A percentile compares a stretch with the other conserved stretches of the same genome.
phyloP scores from a whole-genome alignment of 2,113 vertebrate genomes.

The Pteronura brasiliensis region DNA sequence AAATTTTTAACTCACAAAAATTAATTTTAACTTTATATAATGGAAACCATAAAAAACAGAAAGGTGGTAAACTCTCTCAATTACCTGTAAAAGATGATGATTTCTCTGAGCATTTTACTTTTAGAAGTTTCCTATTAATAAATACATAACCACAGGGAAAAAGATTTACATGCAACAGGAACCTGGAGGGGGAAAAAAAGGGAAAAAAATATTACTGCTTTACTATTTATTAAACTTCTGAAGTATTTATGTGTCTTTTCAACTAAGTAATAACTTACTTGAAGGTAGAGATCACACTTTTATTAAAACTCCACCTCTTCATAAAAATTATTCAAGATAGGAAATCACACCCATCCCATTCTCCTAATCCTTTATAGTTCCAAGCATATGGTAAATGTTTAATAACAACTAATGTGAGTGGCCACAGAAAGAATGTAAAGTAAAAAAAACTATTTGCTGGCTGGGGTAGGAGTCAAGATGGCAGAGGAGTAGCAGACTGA shows the following conservation, averaged over 20 bases:
- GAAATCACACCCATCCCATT: not conserved
- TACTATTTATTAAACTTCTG: not conserved
- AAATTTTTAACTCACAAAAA: not conserved
- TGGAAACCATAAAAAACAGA: not conserved
- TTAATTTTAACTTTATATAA: not conserved
- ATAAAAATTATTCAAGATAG: not conserved
- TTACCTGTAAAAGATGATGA: slow-evolving; percentile 88
- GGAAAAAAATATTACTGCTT: not conserved
- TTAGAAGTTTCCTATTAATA: slow-evolving; percentile 93
- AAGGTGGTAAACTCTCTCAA: not conserved
- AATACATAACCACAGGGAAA: slow-evolving; percentile 94
- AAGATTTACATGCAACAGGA: slow-evolving; percentile 95
- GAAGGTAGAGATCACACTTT: not conserved
- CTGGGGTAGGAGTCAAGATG: too few relatives aligned
- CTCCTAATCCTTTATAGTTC: not conserved
- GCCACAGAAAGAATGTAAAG: not conserved
- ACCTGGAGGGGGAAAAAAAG: slow-evolving; percentile 81
- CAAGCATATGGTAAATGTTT: not conserved
- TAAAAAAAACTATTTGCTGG: not conserved
- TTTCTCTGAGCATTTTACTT: slow-evolving; percentile 89
- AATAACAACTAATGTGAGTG: not conserved
- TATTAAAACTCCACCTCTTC: not conserved
- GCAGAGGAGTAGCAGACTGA: too few relatives aligned
- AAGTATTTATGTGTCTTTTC: not conserved
- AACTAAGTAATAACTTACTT: not conserved